These are phyloP conservation scores for Graphium colonna DNA, from an alignment of 2,888 invertebrate genomes.

Conservation along the genomic window DNA sequence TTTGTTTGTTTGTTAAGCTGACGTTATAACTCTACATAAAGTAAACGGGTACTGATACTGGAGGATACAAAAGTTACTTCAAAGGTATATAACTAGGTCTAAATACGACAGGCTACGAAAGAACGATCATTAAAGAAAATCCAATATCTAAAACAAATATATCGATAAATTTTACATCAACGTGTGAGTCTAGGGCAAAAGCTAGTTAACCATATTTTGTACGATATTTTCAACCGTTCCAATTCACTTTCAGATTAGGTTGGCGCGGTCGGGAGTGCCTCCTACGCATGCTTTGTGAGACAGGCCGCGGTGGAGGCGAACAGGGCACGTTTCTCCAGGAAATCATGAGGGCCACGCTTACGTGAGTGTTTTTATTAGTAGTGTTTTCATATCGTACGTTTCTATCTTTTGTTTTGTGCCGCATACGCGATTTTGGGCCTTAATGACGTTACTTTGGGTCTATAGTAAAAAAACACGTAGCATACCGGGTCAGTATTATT, in stretches of 20 bases:
- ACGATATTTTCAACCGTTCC: no score
- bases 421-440: slow-evolving; percentile 2
- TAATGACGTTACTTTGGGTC: slow-evolving; percentile 1
- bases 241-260: slow-evolving; percentile 65
- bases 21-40: no score
- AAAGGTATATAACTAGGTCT: no score
- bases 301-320: slow-evolving; percentile 57
- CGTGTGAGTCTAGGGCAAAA: no score
- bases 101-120: no score
- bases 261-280: slow-evolving; percentile 81
- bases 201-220: no score
- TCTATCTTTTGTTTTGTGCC: slow-evolving; percentile 3
- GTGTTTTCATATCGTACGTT: slow-evolving; percentile 17
- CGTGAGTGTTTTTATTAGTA: slow-evolving; percentile 68
- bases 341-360: slow-evolving; percentile 82
- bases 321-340: slow-evolving; percentile 82
- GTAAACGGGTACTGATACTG: no score
- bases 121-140: no score
- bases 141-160: no score
- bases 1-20: no score
- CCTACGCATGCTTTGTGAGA: slow-evolving; percentile 81
- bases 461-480: not conserved
- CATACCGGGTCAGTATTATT: slow-evolving; percentile 12
- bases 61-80: no score
- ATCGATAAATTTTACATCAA: no score